Base-by-base conservation (phyloP, 2,113 vertebrate genomes). In the Raja brachyura region DNA sequence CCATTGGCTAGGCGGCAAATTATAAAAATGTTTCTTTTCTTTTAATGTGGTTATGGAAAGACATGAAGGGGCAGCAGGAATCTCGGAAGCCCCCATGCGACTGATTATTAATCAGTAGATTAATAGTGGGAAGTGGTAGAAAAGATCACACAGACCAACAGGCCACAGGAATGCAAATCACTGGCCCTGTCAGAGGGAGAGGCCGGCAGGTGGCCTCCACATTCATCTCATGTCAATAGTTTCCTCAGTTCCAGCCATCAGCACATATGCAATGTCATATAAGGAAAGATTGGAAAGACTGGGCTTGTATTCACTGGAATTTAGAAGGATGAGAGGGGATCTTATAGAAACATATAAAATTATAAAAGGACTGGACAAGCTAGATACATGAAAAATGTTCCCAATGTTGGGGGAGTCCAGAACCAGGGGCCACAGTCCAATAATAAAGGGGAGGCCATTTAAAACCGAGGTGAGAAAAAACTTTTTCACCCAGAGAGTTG, bases 91-190 rank as follows among this genome's bases (percentile, higher is more conserved):
- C 94, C 94, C 95, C 94, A 95, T 94, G 14, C 59, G 8, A 88
- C 59, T 63, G 59, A 63, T 63, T 95, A 95, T 94, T 95, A 95
- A 95, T n/a, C n/a, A n/a, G n/a, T n/a, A n/a, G n/a, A n/a, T n/a
- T n/a, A n/a, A n/a, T n/a, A n/a, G n/a, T n/a, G n/a, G n/a, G n/a
- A n/a, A n/a, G n/a, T 97, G 97, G 96, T 95, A 96, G 97, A 97
- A 96, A 97, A 97, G 96, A 97, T 97, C 97, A 97, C 95, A 97
- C 96, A 95, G 97, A 97, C 97, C 96, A 97, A 97, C 96, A 97
- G 97, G 97, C 98, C 97, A 95, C 97, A 98, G 98, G 98, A 99
- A 98, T 98, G 97, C 97, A 98, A 98, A 98, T 97, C 97, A 96
- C 96, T 96, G 95, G 93, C 94, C 94, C 94, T 95, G 97, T 97